These are phyloP conservation scores for Mus minutoides DNA, from an alignment of 2,797 vertebrate genomes.

Conservation along the genomic window DNA sequence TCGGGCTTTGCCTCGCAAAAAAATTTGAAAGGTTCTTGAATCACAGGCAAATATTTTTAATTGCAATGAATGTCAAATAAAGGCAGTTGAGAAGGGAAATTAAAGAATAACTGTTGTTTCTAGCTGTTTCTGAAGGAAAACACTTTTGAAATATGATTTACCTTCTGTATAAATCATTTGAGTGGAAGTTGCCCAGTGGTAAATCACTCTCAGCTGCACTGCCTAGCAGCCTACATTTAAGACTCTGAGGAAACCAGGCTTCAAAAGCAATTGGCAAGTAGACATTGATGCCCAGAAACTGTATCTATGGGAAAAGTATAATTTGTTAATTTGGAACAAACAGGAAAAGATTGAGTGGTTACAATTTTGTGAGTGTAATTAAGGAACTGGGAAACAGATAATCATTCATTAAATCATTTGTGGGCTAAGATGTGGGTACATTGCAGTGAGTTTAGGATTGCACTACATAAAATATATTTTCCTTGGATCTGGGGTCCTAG, in stretches of 20 bases:
- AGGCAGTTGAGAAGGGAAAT: conserved; percentile 2
- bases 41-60: conserved; percentile 31
- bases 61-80: conserved; percentile 28
- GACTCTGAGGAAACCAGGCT: neutral
- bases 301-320: neutral
- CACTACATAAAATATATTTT: neutral
- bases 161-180: conserved; percentile 20
- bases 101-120: conserved; percentile 35
- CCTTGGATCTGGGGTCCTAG: neutral
- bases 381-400: conserved; percentile 22
- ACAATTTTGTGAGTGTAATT: neutral
- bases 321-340: conserved; percentile 33
- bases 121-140: neutral
- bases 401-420: neutral
- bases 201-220: neutral
- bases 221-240: neutral
- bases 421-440: neutral
- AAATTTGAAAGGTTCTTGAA: conserved; percentile 43
- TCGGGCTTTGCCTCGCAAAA: neutral
- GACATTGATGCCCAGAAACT: neutral
- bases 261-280: conserved; percentile 7
- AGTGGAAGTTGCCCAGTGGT: neutral
- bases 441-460: neutral
- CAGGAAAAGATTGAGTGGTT: neutral
- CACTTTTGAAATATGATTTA: conserved; percentile 11